Conservation (phyloP, 2,888 invertebrate genomes). For the Mesorhabditis spiculigera region DNA sequence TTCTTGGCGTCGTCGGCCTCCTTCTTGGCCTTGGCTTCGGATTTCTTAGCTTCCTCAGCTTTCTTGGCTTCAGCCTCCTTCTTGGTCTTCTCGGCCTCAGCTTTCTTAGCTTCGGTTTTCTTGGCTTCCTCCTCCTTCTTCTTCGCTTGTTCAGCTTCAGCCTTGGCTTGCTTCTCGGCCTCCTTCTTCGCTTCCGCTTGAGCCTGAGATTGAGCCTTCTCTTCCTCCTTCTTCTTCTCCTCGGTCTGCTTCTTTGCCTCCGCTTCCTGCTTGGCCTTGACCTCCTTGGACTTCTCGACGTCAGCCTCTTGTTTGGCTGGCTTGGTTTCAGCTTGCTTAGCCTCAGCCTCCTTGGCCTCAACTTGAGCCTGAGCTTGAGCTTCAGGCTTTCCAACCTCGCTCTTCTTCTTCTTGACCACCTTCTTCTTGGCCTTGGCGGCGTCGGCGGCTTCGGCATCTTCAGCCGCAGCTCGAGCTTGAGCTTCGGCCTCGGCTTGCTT, state of each 20-base stretch:
- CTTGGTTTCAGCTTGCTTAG: not conserved
- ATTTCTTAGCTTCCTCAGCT: constrained; percentile 6
- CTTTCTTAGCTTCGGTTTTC: constrained; percentile 7
- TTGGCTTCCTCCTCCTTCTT: constrained; percentile 12
- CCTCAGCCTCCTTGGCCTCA: not conserved
- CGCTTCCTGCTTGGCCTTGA: no score
- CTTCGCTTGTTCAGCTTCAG: constrained; percentile 4
- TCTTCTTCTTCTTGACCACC: not conserved
- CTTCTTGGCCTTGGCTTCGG: constrained; percentile 7
- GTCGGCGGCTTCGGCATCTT: not conserved
- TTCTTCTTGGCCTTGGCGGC: constrained; percentile 10
- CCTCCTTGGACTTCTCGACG: no score
- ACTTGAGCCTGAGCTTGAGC: not conserved
- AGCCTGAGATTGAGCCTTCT: constrained; percentile 6
- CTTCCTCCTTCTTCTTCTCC: constrained; percentile 11
- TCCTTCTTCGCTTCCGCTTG: not conserved
- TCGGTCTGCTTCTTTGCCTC: not conserved
- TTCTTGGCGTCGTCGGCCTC: not conserved
- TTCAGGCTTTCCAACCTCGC: constrained; percentile 7
- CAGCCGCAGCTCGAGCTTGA: no score
- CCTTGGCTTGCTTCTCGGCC: not conserved
- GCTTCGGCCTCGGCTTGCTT: not conserved
- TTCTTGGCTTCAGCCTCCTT: constrained; percentile 2
- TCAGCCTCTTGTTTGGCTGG: constrained; percentile 2
- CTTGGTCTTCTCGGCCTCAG: constrained; percentile 1